Base-by-base conservation (phyloP, 2,888 invertebrate species). In the Drosophila sordidapex region DNA sequence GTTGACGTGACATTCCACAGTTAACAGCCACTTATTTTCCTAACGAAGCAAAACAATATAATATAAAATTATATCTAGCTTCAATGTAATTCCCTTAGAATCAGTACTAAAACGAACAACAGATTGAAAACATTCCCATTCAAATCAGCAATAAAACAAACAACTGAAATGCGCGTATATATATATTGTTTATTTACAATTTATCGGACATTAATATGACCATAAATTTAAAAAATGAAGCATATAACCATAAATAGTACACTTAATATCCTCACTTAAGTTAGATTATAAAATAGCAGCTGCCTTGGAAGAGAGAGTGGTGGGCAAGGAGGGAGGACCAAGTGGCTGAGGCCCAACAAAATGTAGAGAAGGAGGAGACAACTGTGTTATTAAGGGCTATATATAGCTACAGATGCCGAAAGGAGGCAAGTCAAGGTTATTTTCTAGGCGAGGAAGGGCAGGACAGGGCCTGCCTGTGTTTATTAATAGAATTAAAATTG, bases 211-310 rank as follows among this genome's bases (percentile, higher is more conserved):
- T 36, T 51, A 31, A 51, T 29, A 21, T 21, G 11, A 60, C 25
- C 15, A 31, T 31, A 8, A 7, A 7, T 29, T 29, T 7, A 29
- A 31, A 31, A 29, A 29, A 27, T 4, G 25, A 27, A 29, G 0
- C 29, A 29, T 29, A 29, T 1, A 38, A 13, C 4, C 13, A 46
- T 46, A 33, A 48, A 48, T 27, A 6, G 18, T n/a, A 36, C 25
- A 11, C 7, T 54, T 2, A 18, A 40, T 21, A 51, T 59, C n/a
- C 51, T 53, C 38, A 33, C 36, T 18, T 73, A 73, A 21, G 64
- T 70, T 69, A 43, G 66, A 53, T 57, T 21, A 29, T 29, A 56
- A 77, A 83, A 71, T 67, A 61, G 48, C 79, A 73, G 56, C 57
- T 63, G 74, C 67, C 70, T 74, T 79, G 82, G 56, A 69, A 76